Conservation (phyloP, 2,888 invertebrate genomes). For the Polietes domitor region DNA sequence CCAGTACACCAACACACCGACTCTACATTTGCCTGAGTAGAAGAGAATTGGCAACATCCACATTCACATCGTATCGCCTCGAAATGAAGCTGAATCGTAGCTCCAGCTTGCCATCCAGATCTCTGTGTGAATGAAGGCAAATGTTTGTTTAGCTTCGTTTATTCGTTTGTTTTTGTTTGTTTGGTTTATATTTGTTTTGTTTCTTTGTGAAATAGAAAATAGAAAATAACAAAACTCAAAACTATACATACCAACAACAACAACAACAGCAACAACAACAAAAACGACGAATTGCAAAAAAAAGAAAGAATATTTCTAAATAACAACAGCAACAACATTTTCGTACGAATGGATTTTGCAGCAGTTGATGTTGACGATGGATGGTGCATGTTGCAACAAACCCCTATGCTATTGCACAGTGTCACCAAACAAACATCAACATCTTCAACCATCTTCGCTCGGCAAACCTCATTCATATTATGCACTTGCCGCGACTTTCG, state of each 20-base stretch:
- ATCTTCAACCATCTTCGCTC: no score
- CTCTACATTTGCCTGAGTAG: constrained; percentile 20
- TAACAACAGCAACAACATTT: constrained; percentile 24
- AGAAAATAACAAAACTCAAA: constrained; percentile 43
- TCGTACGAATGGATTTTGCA: constrained; percentile 20
- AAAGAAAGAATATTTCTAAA: constrained; percentile 33
- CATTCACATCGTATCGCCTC: neutral
- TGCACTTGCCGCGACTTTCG: no score
- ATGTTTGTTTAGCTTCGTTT: constrained; percentile 72
- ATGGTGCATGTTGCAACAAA: neutral
- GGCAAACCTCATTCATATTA: no score
- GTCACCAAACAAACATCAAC: no score
- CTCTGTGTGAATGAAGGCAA: constrained; percentile 62
- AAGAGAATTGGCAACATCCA: neutral
- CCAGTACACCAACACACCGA: constrained; percentile 38
- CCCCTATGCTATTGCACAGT: no score
- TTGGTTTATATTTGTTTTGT: constrained; percentile 67
- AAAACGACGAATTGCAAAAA: constrained; percentile 26
- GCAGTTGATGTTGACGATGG: constrained; percentile 1
- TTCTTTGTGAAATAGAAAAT: constrained; percentile 60
- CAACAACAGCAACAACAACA: constrained; percentile 45
- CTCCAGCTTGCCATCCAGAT: neutral
- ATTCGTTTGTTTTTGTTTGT: constrained; percentile 72
- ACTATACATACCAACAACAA: constrained; percentile 23
- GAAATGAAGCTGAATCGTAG: neutral